Conservation (phyloP, 2,888 invertebrate genomes). For the Mongoloraphidia duomilia region DNA sequence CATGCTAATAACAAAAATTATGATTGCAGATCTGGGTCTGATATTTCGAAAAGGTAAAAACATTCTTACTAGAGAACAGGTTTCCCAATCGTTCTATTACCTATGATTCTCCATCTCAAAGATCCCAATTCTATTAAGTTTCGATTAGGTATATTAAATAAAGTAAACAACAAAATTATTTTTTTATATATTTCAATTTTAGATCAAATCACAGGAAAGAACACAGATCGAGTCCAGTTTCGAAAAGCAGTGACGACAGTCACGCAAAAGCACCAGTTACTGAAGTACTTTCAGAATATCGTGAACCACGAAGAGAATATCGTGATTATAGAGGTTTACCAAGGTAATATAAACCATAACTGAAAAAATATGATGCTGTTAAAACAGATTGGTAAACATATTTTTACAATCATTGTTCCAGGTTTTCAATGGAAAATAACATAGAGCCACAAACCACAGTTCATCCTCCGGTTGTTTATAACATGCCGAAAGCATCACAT, state of each 20-base stretch:
- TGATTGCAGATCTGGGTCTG: too few relatives aligned
- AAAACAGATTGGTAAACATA: conserved; percentile 22
- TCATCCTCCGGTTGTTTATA: conserved; percentile 42
- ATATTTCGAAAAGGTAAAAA: too few relatives aligned
- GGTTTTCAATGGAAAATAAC: conserved; percentile 18
- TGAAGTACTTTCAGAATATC: conserved; percentile 39
- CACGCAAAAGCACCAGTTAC: conserved; percentile 35
- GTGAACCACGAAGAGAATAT: conserved; percentile 36
- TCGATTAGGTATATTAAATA: too few relatives aligned
- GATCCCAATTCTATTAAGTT: too few relatives aligned
- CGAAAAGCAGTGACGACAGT: conserved; percentile 21
- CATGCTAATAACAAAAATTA: too few relatives aligned
- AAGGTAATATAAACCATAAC: neutral
- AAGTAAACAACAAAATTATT: too few relatives aligned
- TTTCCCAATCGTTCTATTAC: too few relatives aligned
- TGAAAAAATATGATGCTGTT: neutral
- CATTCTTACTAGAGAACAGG: too few relatives aligned
- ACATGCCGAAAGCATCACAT: conserved; percentile 35
- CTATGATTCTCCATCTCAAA: too few relatives aligned
- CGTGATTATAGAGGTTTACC: conserved; percentile 30
- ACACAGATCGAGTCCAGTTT: conserved; percentile 15
- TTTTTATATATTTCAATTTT: too few relatives aligned
- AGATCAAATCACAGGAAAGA: neutral
- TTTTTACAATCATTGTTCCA: conserved; percentile 13
- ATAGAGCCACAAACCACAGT: conserved; percentile 31